Evolutionary conservation across 2,113 vertebrate species (phyloP).

Genomic region (Cheilinus undulatus): DNA sequence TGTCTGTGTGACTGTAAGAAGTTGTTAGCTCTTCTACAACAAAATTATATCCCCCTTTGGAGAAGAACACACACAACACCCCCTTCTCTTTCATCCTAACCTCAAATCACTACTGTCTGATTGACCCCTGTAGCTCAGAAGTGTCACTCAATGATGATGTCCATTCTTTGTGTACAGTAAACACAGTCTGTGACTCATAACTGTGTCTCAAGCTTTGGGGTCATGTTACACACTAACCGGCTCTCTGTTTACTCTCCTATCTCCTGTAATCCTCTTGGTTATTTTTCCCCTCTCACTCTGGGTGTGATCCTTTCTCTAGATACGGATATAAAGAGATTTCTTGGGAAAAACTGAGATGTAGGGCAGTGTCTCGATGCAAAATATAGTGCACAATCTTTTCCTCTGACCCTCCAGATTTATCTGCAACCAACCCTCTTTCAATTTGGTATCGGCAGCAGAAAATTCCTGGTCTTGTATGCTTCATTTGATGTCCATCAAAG

Average conservation of each 20-base stretch:
- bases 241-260: conserved; percentile 64
- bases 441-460: too few relatives aligned
- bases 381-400: conserved; percentile 13
- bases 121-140: conserved; percentile 33
- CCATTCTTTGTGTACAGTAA: conserved; percentile 59
- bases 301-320: conserved; percentile 19
- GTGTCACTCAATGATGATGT: conserved; percentile 53
- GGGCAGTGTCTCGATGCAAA: conserved; percentile 39
- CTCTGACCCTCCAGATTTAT: too few relatives aligned
- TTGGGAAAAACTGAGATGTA: conserved; percentile 21
- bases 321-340: neutral
- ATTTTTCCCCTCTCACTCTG: conserved; percentile 12
- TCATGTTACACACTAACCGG: conserved; percentile 42
- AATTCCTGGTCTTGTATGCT: neutral
- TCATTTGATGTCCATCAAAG: conserved; percentile 35
- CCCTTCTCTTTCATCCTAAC: neutral
- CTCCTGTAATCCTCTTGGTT: conserved; percentile 12
- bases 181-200: conserved; percentile 69
- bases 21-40: conserved; percentile 24
- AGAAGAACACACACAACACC: neutral
- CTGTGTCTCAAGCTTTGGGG: conserved; percentile 63
- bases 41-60: neutral
- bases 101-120: conserved; percentile 38
- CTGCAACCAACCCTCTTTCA: too few relatives aligned
- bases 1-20: neutral